Evolutionary conservation across 2,113 vertebrate genomes (phyloP), one percentile per base, ranked within the genome.

Genomic region (Caretta caretta): DNA sequence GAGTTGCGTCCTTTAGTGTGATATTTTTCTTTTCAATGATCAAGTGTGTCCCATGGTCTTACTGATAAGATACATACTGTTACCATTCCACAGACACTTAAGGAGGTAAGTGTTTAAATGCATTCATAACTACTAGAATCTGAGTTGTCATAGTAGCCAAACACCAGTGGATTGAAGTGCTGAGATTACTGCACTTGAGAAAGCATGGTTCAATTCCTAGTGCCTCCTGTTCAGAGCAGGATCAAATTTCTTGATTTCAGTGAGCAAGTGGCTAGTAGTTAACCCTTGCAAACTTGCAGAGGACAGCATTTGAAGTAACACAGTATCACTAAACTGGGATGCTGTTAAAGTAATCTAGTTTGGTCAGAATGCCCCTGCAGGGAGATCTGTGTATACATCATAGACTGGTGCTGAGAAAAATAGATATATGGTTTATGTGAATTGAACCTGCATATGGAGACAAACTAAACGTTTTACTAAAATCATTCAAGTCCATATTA

Each of bases 361-460:
- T 94, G 89, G 81, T 89, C 85, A 94, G 94, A 97, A 96, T 94
- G 80, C 83, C 96, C 96, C 94, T 96, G 50, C 87, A 90, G 93
- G 83, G 87, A 96, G 79, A 94, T 88, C 79, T 95, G 62, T 90
- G 91, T 92, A 95, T 96, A 93, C 92, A 93, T 83, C 49, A 80
- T 48, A 92, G 95, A 57, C 94, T 0, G 0, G 31, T 84, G 65
- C 83, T 92, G 87, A 81, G 83, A 94, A 84, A 93, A 94, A 91
- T 82, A 94, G 95, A 96, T 92, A 51, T 88, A 83, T 84, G 62
- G 84, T 53, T 82, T 92, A 87, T 92, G 89, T 95, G 95, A 93
- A 50, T 91, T 54, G 65, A 96, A 95, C 92, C 85, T 87, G 88
- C 56, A 49, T 54, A 76, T 20, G 13, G 48, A 96, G 95, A 75